phyloP scores from a whole-genome alignment of 2,888 invertebrate species.

The Xylota segnis region DNA sequence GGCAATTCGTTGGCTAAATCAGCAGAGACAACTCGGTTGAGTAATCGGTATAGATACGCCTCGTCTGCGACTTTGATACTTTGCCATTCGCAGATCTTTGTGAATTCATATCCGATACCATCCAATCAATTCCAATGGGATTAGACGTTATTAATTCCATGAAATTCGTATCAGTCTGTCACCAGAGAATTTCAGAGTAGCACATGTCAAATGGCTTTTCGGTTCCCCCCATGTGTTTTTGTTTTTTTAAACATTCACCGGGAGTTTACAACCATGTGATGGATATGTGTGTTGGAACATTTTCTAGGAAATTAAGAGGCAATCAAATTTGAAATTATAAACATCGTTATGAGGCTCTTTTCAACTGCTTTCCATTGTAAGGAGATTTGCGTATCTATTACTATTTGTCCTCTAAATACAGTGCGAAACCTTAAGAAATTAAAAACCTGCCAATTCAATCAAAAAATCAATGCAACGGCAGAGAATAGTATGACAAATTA shows the following conservation, averaged over 20 bases:
- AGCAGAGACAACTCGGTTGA: background rate
- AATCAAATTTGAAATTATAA: too few species aligned
- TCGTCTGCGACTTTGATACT: background rate
- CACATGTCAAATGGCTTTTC: conserved; percentile 6
- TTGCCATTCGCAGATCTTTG: background rate
- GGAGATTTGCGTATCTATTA: too few species aligned
- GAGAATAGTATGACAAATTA: background rate
- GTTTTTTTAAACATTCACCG: background rate
- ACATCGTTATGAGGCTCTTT: too few species aligned
- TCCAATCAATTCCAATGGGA: background rate
- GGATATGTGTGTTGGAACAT: background rate
- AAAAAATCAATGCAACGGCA: background rate
- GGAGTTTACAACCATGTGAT: background rate
- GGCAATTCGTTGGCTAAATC: too few species aligned
- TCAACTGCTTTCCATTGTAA: too few species aligned
- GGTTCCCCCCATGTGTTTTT: background rate
- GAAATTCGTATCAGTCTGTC: background rate
- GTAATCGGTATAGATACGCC: conserved; percentile 6
- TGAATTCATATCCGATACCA: background rate
- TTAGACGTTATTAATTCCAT: background rate
- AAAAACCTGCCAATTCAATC: background rate
- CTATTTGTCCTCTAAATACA: too few species aligned
- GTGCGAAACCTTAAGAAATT: too few species aligned
- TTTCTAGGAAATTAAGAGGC: background rate
- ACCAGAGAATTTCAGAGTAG: background rate